Percentiles rank a stretch among this genome's conserved stretches.
Conservation (phyloP, 2,797 vertebrate species). For the Xyrichtys novacula region DNA sequence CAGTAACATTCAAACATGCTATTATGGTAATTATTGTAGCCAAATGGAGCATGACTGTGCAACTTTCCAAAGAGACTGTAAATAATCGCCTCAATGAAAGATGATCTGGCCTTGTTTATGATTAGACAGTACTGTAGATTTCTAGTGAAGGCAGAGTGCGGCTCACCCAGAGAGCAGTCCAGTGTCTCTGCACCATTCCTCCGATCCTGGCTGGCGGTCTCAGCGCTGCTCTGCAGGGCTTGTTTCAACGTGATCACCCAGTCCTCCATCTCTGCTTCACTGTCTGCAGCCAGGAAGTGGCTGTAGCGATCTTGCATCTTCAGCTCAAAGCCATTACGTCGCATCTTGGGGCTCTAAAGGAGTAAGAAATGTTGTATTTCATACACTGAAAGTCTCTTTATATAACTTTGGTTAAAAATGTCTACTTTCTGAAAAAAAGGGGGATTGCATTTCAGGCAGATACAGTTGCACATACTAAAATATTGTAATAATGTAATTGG, state of each 20-base stretch:
- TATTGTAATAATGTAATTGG: no score
- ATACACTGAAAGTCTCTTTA: background rate
- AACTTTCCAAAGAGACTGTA: constrained; percentile 14
- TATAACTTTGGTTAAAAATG: background rate
- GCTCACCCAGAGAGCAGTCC: constrained; percentile 84
- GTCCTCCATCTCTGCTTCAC: constrained; percentile 96
- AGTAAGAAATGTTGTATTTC: background rate
- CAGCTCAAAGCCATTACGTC: constrained; percentile 94
- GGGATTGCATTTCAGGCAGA: no score
- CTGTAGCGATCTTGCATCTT: constrained; percentile 98
- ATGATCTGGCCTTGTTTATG: background rate
- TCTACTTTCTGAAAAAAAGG: background rate
- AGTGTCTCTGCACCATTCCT: constrained; percentile 87
- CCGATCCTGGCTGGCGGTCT: constrained; percentile 87
- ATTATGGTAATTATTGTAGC: constrained; percentile 29
- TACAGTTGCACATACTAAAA: no score
- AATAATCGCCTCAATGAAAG: constrained; percentile 1
- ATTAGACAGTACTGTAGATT: background rate
- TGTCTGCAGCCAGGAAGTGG: constrained; percentile 96
- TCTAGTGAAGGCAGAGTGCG: background rate
- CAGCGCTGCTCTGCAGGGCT: constrained; percentile 91
- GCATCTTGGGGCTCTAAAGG: constrained; percentile 93
- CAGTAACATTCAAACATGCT: constrained; percentile 10
- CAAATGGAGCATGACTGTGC: constrained; percentile 17
- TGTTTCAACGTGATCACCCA: constrained; percentile 94